These are phyloP conservation scores for Botia almorhae DNA, from an alignment of 2,797 vertebrate species.

Conservation along the genomic window DNA sequence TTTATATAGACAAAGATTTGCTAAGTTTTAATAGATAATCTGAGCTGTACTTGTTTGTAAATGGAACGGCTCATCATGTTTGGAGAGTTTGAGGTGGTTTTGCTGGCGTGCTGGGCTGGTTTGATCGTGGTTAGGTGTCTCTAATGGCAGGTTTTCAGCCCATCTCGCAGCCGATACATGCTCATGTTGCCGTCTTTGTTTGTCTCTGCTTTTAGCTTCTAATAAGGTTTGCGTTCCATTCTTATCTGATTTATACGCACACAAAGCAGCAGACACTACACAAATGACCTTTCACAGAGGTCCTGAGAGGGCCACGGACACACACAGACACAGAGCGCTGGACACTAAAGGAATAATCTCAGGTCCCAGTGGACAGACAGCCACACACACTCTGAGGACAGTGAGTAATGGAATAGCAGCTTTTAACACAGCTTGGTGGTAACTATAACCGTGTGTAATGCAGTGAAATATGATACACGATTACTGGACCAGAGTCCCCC, in stretches of 20 bases:
- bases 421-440: conserved; percentile 49
- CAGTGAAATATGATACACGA: conserved; percentile 47
- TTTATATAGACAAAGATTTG: not conserved
- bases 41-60: too few species aligned
- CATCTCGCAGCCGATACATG: conserved; percentile 36
- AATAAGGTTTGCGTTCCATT: conserved; percentile 61
- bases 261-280: conserved; percentile 53
- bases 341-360: conserved; percentile 54
- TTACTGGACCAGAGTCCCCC: conserved; percentile 39
- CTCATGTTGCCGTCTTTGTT: conserved; percentile 52
- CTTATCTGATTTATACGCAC: conserved; percentile 62
- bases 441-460: conserved; percentile 57
- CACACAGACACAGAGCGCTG: conserved; percentile 34
- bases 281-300: conserved; percentile 53
- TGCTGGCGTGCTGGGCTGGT: not conserved
- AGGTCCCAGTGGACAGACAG: conserved; percentile 33
- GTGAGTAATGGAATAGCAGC: conserved; percentile 55
- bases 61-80: not conserved
- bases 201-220: conserved; percentile 55
- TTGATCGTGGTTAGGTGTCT: conserved; percentile 21
- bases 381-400: conserved; percentile 35
- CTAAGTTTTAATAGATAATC: not conserved
- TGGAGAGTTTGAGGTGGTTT: not conserved
- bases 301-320: conserved; percentile 40
- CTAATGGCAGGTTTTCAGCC: conserved; percentile 53